A percentile compares a stretch with the other conserved stretches of the same genome.
Evolutionary conservation across 2,113 vertebrate species (phyloP).

Genomic region (Pelobates fuscus): DNA sequence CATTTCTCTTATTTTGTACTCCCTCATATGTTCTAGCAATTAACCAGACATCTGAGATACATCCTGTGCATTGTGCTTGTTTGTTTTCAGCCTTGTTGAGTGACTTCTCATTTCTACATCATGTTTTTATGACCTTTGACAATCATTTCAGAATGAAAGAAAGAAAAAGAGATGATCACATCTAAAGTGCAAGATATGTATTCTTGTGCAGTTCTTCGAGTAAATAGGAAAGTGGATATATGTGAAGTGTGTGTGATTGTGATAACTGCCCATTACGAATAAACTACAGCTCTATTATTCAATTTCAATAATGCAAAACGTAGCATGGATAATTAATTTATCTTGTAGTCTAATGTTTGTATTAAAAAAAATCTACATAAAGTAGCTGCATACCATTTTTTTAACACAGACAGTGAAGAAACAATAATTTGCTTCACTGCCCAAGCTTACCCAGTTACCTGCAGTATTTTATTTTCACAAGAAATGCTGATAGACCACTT

Average conservation of each 20-base stretch:
- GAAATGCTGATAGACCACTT: too few relatives aligned
- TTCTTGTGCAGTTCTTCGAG: background rate
- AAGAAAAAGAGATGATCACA: background rate
- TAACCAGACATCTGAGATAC: background rate
- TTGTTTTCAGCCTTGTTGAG: background rate
- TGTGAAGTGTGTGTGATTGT: too few relatives aligned
- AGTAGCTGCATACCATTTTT: too few relatives aligned
- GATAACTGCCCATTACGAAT: constrained; percentile 1
- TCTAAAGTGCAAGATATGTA: constrained; percentile 1
- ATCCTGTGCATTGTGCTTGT: background rate
- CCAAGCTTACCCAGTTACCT: too few relatives aligned
- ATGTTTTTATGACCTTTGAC: constrained; percentile 3
- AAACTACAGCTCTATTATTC: background rate
- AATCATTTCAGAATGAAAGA: background rate
- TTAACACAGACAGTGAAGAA: too few relatives aligned
- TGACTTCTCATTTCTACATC: background rate
- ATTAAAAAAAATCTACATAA: too few relatives aligned
- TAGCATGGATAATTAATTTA: too few relatives aligned
- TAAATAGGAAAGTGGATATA: background rate
- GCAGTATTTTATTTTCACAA: too few relatives aligned
- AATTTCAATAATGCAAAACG: too few relatives aligned
- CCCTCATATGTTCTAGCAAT: constrained; percentile 12
- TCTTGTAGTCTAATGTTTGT: too few relatives aligned
- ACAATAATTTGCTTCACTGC: too few relatives aligned
- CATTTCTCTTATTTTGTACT: background rate